These are phyloP conservation scores for Parauchenoglanis ngamensis DNA, from an alignment of 2,797 vertebrate genomes.

Conservation along the genomic window DNA sequence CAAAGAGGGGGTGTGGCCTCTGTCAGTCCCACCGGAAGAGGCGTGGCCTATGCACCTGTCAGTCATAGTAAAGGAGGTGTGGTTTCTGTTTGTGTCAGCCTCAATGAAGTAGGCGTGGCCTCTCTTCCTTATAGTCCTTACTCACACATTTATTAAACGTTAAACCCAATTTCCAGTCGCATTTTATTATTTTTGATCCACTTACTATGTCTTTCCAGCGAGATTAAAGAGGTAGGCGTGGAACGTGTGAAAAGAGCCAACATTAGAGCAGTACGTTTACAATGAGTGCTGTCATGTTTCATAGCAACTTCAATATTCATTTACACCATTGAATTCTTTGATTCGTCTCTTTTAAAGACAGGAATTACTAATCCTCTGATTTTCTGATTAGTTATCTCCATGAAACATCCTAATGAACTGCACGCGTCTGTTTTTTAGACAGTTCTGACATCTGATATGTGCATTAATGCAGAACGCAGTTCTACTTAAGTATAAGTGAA, in stretches of 20 bases:
- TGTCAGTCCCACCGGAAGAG: neutral
- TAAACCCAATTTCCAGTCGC: neutral
- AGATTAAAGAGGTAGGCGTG: neutral
- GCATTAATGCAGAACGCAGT: neutral
- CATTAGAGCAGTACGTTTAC: neutral
- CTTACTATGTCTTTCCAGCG: neutral
- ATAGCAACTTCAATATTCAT: neutral
- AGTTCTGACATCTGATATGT: neutral
- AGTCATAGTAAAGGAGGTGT: no score
- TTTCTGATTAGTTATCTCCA: neutral
- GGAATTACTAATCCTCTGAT: neutral
- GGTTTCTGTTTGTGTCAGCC: neutral
- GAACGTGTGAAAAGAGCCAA: neutral
- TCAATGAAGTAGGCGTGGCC: neutral
- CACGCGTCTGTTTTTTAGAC: neutral
- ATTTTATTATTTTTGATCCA: neutral
- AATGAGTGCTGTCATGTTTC: neutral
- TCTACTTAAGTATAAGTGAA: neutral
- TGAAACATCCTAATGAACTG: neutral
- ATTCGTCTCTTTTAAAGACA: neutral
- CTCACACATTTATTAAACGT: neutral
- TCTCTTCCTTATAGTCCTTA: neutral
- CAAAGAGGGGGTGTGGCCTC: neutral
- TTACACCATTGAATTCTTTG: neutral
- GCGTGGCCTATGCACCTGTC: neutral